Conservation (phyloP, 2,888 invertebrate species). For the Furcula furcula region DNA sequence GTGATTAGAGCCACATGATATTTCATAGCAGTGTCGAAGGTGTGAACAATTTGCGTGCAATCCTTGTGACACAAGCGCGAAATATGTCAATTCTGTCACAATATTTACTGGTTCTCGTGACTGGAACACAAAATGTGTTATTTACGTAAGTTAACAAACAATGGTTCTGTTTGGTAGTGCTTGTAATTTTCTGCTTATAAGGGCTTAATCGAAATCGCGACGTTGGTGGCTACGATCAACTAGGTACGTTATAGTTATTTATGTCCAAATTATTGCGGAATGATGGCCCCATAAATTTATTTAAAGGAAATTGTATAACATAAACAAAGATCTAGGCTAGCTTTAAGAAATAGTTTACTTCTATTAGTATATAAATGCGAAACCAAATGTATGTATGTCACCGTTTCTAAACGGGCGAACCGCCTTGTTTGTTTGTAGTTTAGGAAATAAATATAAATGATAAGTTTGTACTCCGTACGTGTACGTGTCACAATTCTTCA, state of each 20-base stretch:
- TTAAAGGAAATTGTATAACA: no score
- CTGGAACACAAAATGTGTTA: constrained; percentile 18
- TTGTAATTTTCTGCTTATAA: constrained; percentile 57
- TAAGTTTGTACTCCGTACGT: no score
- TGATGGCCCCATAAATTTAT: no score
- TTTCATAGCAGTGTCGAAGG: not conserved
- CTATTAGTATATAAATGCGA: no score
- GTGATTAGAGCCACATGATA: not conserved
- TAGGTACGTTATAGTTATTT: no score
- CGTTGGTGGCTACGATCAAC: constrained; percentile 39
- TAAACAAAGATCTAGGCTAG: no score
- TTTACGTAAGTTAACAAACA: constrained; percentile 46
- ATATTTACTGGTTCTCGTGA: constrained; percentile 40
- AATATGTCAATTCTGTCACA: constrained; percentile 40
- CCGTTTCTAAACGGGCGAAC: no score
- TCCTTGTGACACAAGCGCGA: constrained; percentile 23
- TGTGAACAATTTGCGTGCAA: constrained; percentile 22
- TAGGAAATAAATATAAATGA: no score
- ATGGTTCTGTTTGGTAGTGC: constrained; percentile 38
- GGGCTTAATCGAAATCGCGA: constrained; percentile 47
- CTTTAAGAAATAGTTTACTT: no score
- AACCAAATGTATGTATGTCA: no score
- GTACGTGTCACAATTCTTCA: no score
- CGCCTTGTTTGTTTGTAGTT: no score
- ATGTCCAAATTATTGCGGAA: not conserved